Conservation (phyloP, 2,113 vertebrate species). For the Corvus cornix region DNA sequence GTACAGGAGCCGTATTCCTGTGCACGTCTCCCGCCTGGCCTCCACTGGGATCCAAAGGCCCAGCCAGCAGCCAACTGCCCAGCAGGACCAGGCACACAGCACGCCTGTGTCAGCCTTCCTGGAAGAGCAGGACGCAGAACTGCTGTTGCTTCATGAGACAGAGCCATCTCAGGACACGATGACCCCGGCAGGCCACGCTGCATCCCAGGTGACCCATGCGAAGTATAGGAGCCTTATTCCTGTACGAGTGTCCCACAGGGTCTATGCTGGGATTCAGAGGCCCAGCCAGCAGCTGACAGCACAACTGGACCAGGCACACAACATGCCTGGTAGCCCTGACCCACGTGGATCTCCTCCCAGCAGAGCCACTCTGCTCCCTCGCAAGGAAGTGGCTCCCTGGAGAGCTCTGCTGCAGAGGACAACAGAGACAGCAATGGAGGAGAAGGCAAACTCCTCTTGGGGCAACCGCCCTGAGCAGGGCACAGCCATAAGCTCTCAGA, state of each 20-base stretch:
- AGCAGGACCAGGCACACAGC: neutral
- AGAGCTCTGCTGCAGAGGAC: too few relatives aligned
- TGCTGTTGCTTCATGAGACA: too few relatives aligned
- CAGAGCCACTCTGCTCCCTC: too few relatives aligned
- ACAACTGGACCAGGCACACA: too few relatives aligned
- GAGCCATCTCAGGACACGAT: neutral
- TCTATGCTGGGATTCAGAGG: too few relatives aligned
- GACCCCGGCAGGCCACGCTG: accelerated
- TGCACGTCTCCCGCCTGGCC: neutral
- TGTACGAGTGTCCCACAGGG: neutral
- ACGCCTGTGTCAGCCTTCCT: neutral
- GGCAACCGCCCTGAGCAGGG: too few relatives aligned
- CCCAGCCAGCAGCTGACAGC: neutral
- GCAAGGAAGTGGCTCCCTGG: too few relatives aligned
- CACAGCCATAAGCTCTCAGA: too few relatives aligned
- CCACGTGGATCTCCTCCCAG: too few relatives aligned
- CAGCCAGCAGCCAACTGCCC: neutral
- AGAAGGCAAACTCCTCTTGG: too few relatives aligned
- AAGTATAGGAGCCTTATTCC: neutral
- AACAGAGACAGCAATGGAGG: too few relatives aligned
- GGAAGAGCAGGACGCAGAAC: neutral
- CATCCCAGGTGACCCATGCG: neutral
- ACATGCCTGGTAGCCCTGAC: too few relatives aligned
- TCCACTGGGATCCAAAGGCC: neutral
- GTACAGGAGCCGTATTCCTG: neutral